Evolutionary conservation across 1,140 invertebrate species (phyloP), one percentile per base, ranked within the genome.

Genomic region (Bombyx mandarina): DNA sequence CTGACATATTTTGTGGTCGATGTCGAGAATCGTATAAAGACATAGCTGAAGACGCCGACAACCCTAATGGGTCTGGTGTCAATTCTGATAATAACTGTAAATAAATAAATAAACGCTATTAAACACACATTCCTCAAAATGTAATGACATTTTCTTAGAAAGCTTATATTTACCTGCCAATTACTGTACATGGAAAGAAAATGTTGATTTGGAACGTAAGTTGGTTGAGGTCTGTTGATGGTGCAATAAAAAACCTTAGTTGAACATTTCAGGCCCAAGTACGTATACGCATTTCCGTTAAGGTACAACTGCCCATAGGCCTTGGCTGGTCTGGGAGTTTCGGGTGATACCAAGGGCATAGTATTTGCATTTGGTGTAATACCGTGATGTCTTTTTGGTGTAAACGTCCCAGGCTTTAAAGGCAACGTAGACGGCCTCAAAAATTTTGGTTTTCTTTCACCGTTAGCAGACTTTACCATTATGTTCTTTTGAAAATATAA

Each of bases 131-230:
- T 3, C 26, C 12, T 18, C 26, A 52, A 54, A 43, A 43, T 43
- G 22, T 45, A 44, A 57, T 45, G n/a, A 57, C 44, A 45, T 49
- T 10, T 57, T 35, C 43, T 12, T 43, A 35, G 42, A 52, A 12
- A 8, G 35, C 22, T 50, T 4, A 55, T 71, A 77, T 64, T 79
- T 79, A 89, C 88, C 86, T 96, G 93, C 98, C 98, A 99, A 78
- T 99, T 98, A 8, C 96, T 98, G 75, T 99, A 99, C 97, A 99
- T 99, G 10, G 97, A 98, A 46, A 99, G 87, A 69, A 94, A 96
- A 63, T 95, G 93, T 79, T 97, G 94, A 75, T 96, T 94, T 1
- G 92, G 93, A 46, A 98, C 96, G 79, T 98, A 99, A 88, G 97
- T 98, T 0, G 98, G 97, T 79, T 99, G 97, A 1, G 96, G 94